Evolutionary conservation across 2,113 vertebrate species (phyloP), one percentile per base, ranked within the genome.

Genomic region (Cacatua alba): DNA sequence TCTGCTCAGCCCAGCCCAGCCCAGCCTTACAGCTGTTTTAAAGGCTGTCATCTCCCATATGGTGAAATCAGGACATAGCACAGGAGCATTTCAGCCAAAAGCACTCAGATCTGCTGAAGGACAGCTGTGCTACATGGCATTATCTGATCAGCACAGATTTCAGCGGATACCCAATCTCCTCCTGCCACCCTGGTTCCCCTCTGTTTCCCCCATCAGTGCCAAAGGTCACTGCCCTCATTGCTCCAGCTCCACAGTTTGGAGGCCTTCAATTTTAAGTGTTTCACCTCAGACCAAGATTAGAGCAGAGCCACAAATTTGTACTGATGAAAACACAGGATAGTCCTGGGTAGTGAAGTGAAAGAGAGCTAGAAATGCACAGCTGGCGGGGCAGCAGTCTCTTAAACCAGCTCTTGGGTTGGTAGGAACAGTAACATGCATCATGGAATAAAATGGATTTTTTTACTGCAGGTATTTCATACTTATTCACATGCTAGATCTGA

Each of bases 51-150:
- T 33, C 53, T 69, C 53, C 78, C 8, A 3, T 17, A 43, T 2
- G 43, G 51, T 48, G 29, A 60, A 55, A n/a, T 6, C 31, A 39
- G 64, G 46, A 76, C 4, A 12, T 4, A 67, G 28, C 67, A 69
- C 0, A 0, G 46, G 23, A 55, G 44, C 3, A 0, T 28, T 88
- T 41, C 68, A 86, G 46, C 26, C 68, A 71, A 79, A 43, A 46
- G 48, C 60, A 21, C 52, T 28, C 7, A 4, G 18, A 76, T n/a
- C 46, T 15, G 2, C 52, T 24, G 19, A 51, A 64, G 39, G 15
- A 57, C 0, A 0, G 25, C 35, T 2, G 1, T 31, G 28, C 35
- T 67, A 8, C 11, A 1, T 16, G 35, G 35, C 13, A 12, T 24
- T 35, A 35, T 9, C 48, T 72, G 80, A 29, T 11, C 82, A 90